These are phyloP conservation scores for Sebastolobus alascanus DNA, from an alignment of 2,797 vertebrate species.

Conservation along the genomic window DNA sequence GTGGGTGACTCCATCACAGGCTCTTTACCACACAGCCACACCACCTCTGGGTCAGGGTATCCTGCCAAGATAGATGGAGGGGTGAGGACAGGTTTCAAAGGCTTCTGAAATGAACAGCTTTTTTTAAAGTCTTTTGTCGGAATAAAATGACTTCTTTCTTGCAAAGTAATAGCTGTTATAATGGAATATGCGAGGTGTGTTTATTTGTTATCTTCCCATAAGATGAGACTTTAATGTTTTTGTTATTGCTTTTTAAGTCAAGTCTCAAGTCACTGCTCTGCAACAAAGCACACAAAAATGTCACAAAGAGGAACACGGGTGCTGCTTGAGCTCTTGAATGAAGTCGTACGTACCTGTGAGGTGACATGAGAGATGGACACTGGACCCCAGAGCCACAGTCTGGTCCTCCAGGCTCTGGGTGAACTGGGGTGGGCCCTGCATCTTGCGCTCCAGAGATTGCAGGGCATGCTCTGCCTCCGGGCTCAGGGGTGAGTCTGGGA, in stretches of 20 bases:
- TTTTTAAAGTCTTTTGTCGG: background rate
- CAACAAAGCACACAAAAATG: background rate
- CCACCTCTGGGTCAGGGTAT: conserved; percentile 88
- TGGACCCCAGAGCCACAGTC: conserved; percentile 72
- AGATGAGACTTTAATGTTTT: background rate
- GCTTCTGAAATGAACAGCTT: background rate
- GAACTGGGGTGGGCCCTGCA: conserved; percentile 79
- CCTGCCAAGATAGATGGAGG: conserved; percentile 67
- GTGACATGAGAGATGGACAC: conserved; percentile 76
- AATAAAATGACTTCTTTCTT: too few species aligned
- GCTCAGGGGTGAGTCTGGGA: conserved; percentile 70
- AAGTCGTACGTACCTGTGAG: conserved; percentile 78
- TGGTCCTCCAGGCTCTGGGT: conserved; percentile 67
- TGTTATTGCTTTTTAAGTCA: background rate
- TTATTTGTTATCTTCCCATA: background rate
- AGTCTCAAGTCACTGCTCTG: background rate
- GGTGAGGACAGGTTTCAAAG: background rate
- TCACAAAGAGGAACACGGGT: background rate
- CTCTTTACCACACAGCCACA: conserved; percentile 83
- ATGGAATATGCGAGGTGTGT: background rate
- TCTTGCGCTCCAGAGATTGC: conserved; percentile 78
- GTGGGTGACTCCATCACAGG: conserved; percentile 75
- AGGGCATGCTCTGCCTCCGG: conserved; percentile 78
- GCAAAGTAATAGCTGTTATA: background rate
- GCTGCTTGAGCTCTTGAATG: background rate